phyloP scores from a whole-genome alignment of 2,797 vertebrate genomes.

The Catostomus latipinnis region DNA sequence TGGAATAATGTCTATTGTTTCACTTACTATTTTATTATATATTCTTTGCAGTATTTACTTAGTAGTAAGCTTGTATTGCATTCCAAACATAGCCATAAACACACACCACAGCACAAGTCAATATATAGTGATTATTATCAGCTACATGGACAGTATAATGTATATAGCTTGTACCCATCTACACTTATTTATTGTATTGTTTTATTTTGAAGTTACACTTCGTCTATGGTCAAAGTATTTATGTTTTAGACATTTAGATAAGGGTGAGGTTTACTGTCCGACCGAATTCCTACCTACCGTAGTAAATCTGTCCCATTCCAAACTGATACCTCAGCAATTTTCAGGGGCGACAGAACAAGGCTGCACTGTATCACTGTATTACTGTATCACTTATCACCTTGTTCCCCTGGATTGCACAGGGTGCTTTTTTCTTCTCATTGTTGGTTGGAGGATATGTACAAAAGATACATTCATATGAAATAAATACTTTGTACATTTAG shows the following conservation, averaged over 20 bases:
- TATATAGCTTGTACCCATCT: conserved; percentile 12
- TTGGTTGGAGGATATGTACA: no score
- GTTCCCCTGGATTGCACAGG: no score
- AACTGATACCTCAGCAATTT: conserved; percentile 37
- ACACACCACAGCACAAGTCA: neutral
- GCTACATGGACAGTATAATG: conserved; percentile 14
- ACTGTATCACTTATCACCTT: no score
- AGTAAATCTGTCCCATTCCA: conserved; percentile 37
- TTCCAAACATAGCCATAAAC: neutral
- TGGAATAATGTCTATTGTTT: no score
- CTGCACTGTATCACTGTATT: neutral
- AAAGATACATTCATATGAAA: no score
- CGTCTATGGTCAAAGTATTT: conserved; percentile 5
- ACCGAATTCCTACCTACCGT: neutral
- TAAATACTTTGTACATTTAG: no score
- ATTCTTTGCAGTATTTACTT: no score
- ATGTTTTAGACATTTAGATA: conserved; percentile 31
- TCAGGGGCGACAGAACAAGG: conserved; percentile 20
- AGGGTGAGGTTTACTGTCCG: neutral
- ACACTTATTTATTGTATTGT: conserved; percentile 34
- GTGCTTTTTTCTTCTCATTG: no score
- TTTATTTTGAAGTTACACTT: conserved; percentile 18
- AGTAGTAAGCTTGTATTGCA: no score
- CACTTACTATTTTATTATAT: no score
- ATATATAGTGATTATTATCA: neutral